Evolutionary conservation across 1,140 invertebrate genomes (phyloP).

Genomic region (Magallana angulata): DNA sequence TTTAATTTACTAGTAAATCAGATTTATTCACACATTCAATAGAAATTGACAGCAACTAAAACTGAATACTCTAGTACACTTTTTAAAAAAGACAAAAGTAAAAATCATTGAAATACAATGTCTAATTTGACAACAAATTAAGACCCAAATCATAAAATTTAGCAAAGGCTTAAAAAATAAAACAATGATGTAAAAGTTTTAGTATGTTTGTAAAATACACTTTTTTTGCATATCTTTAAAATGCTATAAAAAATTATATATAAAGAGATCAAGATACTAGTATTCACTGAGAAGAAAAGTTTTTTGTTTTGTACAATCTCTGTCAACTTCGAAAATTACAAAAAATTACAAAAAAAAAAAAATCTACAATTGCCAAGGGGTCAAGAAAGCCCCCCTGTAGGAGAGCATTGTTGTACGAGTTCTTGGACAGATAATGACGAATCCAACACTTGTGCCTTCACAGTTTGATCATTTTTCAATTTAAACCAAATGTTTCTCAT

Average conservation of each 20-base stretch:
- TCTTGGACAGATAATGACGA: not conserved
- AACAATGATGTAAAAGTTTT: not conserved
- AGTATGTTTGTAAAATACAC: no score
- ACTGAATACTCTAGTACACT: no score
- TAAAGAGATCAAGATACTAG: not conserved
- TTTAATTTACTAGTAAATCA: no score
- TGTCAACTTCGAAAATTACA: not conserved
- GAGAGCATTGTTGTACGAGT: not conserved
- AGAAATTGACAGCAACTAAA: no score
- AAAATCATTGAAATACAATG: no score
- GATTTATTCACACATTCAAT: no score
- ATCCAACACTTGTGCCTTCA: not conserved
- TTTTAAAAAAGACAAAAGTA: no score
- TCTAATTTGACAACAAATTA: no score
- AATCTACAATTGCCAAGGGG: not conserved
- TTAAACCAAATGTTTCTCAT: slow-evolving; percentile 29
- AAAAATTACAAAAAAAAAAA: not conserved
- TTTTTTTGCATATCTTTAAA: no score
- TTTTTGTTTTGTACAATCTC: no score
- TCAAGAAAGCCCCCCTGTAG: not conserved
- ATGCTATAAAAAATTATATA: not conserved
- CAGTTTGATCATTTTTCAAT: slow-evolving; percentile 10
- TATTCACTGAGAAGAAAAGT: not conserved
- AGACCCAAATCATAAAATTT: no score
- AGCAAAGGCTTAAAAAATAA: not conserved